Evolutionary conservation across 35 echinoderm and acorn worm species (phyloP), one percentile per base, ranked within the genome.

Genomic region (Apostichopus parvimensis): DNA sequence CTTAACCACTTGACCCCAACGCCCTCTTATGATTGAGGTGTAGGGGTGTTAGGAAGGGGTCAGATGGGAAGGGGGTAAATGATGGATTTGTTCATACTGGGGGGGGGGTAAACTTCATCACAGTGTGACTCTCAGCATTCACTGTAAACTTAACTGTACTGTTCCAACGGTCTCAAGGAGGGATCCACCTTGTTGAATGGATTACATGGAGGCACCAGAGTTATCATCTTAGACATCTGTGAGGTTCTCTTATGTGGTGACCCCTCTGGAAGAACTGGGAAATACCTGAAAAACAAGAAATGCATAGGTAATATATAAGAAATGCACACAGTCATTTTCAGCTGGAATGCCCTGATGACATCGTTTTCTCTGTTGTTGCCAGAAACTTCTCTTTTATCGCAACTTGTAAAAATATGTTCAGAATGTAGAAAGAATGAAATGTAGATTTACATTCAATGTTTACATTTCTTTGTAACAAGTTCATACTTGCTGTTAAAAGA

Each of bases 211-310:
- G 97, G 94, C 14, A 98, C 97, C 54, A 98, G 68, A 26, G 97
- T 98, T 18, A 98, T 83, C 97, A 98, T 98, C 52, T 95, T 95
- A 13, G 97, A 98, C 97, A 98, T 98, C 13, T 83, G 78, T n/a
- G 97, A 95, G 4, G 91, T 92, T 60, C 95, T 87, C 87, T 96
- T 96, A 70, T 91, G 77, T 0, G 94, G 80, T 52, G 97, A 98
- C 24, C 86, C 87, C 22, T 96, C 93, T 23, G 57, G 57, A 61
- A 23, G 20, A 21, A 87, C 10, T 21, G 84, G 84, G 18, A 87
- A 61, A 59, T 87, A 87, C 84, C 84, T 87, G 59, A 54, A 82
- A 82, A 53, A 34, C 18, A 22, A 6, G 59, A 87, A 65, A 8
- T 3, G 28, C 28, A 34, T 34, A 34, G 2, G 28, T 34, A 34